These are phyloP conservation scores for Montipora capitata DNA, from an alignment of 92 coral and sea anemone genomes.

Conservation along the genomic window DNA sequence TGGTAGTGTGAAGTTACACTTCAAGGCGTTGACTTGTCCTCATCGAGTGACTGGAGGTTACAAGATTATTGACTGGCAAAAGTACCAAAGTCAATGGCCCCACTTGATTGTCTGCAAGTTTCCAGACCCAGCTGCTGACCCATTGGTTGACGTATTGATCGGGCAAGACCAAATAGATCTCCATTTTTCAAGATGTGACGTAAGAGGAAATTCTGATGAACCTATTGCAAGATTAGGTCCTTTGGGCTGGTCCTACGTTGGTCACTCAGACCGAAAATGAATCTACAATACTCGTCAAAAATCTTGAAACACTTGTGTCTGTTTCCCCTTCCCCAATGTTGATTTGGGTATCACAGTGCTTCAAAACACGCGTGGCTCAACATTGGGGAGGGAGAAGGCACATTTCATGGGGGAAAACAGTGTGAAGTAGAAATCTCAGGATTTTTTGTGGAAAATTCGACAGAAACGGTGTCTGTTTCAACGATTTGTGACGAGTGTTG, in stretches of 20 bases:
- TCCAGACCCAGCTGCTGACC: slow-evolving; percentile 71
- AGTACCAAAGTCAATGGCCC: slow-evolving; percentile 60
- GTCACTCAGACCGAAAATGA: not conserved
- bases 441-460: no score
- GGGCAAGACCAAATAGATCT: slow-evolving; percentile 69
- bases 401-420: no score
- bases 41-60: slow-evolving; percentile 68
- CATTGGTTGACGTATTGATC: slow-evolving; percentile 60
- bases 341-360: no score
- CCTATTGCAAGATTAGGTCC: slow-evolving; percentile 80
- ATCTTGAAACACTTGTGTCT: no score
- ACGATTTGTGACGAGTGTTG: no score
- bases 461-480: no score
- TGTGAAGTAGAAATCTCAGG: no score
- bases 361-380: no score
- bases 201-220: slow-evolving; percentile 50
- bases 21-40: slow-evolving; percentile 70
- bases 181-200: slow-evolving; percentile 60
- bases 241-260: slow-evolving; percentile 34
- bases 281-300: not conserved
- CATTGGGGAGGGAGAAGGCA: no score
- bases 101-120: slow-evolving; percentile 66
- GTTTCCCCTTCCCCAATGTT: no score
- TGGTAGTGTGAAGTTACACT: slow-evolving; percentile 52
- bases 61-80: slow-evolving; percentile 70